These are phyloP conservation scores for Cyrtonyx montezumae DNA, from an alignment of 2,113 vertebrate species.

Conservation along the genomic window DNA sequence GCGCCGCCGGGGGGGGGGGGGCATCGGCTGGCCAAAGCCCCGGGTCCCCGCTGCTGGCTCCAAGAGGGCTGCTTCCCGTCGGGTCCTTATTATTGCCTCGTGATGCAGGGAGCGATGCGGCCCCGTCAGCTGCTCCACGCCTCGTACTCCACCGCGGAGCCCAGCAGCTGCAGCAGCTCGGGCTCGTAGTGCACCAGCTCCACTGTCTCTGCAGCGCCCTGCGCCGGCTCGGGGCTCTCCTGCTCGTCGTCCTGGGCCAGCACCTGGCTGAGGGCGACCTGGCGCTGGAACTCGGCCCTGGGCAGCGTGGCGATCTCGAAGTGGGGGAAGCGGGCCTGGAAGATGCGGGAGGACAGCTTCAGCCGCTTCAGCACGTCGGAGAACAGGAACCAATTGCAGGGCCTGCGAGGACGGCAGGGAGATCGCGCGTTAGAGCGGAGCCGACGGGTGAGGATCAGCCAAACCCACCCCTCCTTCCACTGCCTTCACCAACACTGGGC, in stretches of 20 bases:
- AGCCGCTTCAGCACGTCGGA: constrained; percentile 91
- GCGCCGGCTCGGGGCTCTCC: constrained; percentile 63
- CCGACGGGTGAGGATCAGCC: not conserved
- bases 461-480: not conserved
- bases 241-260: constrained; percentile 78
- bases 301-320: constrained; percentile 90
- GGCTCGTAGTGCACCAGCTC: constrained; percentile 93
- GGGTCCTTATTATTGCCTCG: constrained; percentile 84
- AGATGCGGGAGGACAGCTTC: constrained; percentile 94
- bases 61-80: constrained; percentile 75
- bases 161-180: constrained; percentile 91
- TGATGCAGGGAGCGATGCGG: constrained; percentile 40
- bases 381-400: constrained; percentile 98
- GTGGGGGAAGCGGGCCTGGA: constrained; percentile 93
- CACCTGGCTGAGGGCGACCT: constrained; percentile 93
- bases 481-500: not conserved
- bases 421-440: not conserved
- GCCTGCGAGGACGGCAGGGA: constrained; percentile 71
- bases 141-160: constrained; percentile 84
- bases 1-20: constrained; percentile 59
- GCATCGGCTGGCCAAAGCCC: constrained; percentile 51
- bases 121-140: constrained; percentile 82
- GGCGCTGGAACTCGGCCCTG: constrained; percentile 85
- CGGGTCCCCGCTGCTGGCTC: constrained; percentile 74
- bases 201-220: constrained; percentile 83